These are phyloP conservation scores for Aphelenchoides fujianensis DNA, from an alignment of 1,140 invertebrate genomes.

Conservation along the genomic window DNA sequence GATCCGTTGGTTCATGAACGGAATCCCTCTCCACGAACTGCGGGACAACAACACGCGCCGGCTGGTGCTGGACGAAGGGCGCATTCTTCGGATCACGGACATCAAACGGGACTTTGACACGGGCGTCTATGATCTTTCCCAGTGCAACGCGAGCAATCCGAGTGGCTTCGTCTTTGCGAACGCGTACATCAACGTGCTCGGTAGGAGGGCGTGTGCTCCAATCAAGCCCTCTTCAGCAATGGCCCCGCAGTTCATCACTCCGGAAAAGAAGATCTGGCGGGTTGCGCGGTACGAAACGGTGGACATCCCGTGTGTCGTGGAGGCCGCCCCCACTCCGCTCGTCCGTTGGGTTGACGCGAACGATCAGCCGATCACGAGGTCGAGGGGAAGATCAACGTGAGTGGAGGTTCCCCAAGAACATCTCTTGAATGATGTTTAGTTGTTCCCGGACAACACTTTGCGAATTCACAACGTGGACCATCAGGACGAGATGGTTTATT, in stretches of 20 bases:
- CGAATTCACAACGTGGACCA: constrained; percentile 3
- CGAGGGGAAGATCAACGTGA: constrained; percentile 53
- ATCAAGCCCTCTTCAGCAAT: constrained; percentile 41
- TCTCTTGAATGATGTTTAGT: constrained; percentile 66
- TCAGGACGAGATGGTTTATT: constrained; percentile 68
- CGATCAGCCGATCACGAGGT: constrained; percentile 50
- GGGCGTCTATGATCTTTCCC: constrained; percentile 75
- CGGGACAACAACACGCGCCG: constrained; percentile 72
- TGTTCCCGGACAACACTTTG: constrained; percentile 76
- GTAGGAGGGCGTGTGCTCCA: constrained; percentile 64
- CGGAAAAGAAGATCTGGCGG: constrained; percentile 54
- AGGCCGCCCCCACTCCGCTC: constrained; percentile 86
- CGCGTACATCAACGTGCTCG: constrained; percentile 91
- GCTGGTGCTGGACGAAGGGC: constrained; percentile 55
- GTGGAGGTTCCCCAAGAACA: not conserved
- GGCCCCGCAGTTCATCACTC: constrained; percentile 54
- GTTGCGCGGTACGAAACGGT: constrained; percentile 67
- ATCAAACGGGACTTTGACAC: constrained; percentile 80
- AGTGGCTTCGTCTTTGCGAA: constrained; percentile 96
- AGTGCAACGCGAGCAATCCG: constrained; percentile 97
- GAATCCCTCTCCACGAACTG: constrained; percentile 69
- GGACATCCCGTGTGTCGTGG: constrained; percentile 82
- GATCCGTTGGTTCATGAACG: constrained; percentile 95
- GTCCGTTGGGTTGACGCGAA: constrained; percentile 80
- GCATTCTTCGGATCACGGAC: constrained; percentile 69